Base-by-base conservation (phyloP, 1,140 invertebrate species). In the Saccostrea echinata region DNA sequence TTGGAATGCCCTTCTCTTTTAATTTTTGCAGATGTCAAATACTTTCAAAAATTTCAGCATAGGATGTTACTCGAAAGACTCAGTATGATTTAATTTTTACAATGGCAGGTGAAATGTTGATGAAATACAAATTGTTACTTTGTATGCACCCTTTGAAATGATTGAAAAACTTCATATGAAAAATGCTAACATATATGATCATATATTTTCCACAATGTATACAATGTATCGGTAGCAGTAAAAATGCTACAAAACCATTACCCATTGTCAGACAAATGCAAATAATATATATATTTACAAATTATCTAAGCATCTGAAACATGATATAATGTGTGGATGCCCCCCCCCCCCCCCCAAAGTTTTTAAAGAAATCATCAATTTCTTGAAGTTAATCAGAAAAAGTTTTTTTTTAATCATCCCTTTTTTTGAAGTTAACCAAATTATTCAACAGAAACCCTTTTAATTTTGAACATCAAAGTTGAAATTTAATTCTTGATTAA, bases 1-100 rank as follows among this genome's bases (percentile, higher is more conserved):
- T 33, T 33, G 68, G 68, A 76, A 76, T 76, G 68, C 68, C 68
- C 68, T 13, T 68, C n/a, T 68, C 9, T 76, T 30, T 11, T 27
- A 30, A 76, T 0, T 76, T 76, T 76, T 76, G 68, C 68, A 76
- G 68, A 76, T 76, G 68, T 76, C 27, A 76, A 76, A 76, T 76
- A 76, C 68, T 76, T 76, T 33, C 24, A 64, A 24, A 76, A 71
- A 30, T 61, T 76, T 76, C 68, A 76, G 27, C 27, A 76, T 12
- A 76, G 27, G 27, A 76, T 76, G 27, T 43, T 27, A 76, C 68
- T 30, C 33, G 68, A 76, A 76, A 76, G 68, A 76, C 68, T 76
- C 12, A 11, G 33, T 30, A 76, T 16, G 27, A 76, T 76, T 33
- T 76, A 30, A 30, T 12, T 27, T 30, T 76, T 33, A 76, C 11